A percentile compares a stretch with the other conserved stretches of the same genome.
Conservation (phyloP, 2,797 vertebrate species). For the Cyclura pinguis region DNA sequence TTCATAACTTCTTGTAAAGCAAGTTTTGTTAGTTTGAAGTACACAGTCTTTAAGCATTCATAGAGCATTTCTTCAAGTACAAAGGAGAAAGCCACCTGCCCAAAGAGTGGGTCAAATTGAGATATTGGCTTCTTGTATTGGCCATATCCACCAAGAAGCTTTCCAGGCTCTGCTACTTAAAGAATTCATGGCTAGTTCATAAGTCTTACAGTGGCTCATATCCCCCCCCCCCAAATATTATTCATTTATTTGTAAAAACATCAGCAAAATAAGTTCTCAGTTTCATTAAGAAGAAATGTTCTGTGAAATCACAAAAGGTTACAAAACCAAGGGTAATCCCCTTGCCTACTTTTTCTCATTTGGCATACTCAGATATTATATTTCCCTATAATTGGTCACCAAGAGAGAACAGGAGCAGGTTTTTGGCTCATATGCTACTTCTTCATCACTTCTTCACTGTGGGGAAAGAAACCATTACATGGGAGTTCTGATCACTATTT, state of each 20-base stretch:
- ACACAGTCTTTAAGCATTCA: background rate
- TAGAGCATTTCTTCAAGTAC: conserved; percentile 10
- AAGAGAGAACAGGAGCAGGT: background rate
- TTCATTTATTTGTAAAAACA: background rate
- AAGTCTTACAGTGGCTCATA: background rate
- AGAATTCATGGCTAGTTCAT: background rate
- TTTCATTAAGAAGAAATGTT: background rate
- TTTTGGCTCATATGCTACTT: background rate
- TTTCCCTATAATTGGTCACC: background rate
- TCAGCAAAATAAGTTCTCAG: background rate
- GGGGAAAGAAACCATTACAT: background rate
- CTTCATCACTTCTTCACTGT: background rate
- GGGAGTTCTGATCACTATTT: background rate
- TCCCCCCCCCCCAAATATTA: background rate
- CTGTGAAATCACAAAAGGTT: background rate
- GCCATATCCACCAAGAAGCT: background rate
- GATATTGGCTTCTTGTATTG: background rate
- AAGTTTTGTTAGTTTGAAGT: background rate
- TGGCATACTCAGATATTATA: background rate
- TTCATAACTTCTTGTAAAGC: background rate
- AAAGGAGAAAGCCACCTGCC: background rate
- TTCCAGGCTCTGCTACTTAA: background rate
- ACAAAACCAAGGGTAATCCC: background rate
- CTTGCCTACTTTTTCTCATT: background rate
- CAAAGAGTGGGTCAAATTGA: background rate